phyloP scores from a whole-genome alignment of 1,140 invertebrate genomes.

The Eciton burchellii region DNA sequence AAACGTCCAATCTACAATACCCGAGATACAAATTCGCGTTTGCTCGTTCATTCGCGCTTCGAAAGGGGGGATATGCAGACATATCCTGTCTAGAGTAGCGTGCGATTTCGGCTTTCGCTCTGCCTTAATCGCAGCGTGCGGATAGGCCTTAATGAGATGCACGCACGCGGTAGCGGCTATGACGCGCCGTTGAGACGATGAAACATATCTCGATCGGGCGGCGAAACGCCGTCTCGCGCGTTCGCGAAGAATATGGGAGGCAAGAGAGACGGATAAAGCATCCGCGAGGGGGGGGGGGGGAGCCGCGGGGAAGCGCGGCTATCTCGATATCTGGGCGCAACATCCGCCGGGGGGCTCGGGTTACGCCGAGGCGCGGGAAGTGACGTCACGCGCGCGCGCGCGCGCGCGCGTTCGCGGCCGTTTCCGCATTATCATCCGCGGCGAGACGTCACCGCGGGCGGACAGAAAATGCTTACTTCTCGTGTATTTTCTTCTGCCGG shows the following conservation, averaged over 20 bases:
- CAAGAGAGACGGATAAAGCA: conserved; percentile 63
- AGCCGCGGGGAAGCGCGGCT: conserved; percentile 59
- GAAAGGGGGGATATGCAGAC: too few relatives aligned
- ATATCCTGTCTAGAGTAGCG: too few relatives aligned
- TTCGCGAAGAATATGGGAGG: conserved; percentile 18
- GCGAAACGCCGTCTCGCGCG: conserved; percentile 40
- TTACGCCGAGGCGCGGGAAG: conserved; percentile 19
- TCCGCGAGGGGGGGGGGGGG: too few relatives aligned
- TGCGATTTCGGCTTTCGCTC: too few relatives aligned
- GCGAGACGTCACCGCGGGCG: too few relatives aligned
- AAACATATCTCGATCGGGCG: conserved; percentile 56
- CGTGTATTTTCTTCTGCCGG: conserved; percentile 96
- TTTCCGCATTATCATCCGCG: too few relatives aligned
- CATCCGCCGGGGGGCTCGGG: neutral
- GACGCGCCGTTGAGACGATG: conserved; percentile 20
- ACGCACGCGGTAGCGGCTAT: conserved; percentile 27
- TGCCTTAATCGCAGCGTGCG: neutral
- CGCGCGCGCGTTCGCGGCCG: too few relatives aligned
- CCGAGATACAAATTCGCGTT: too few relatives aligned
- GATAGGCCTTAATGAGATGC: conserved; percentile 54
- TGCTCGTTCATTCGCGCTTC: too few relatives aligned
- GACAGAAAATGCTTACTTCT: conserved; percentile 94
- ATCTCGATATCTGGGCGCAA: conserved; percentile 40
- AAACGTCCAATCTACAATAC: too few relatives aligned
- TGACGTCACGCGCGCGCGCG: conserved; percentile 15